Evolutionary conservation across 1,140 invertebrate genomes (phyloP).

Genomic region (Calephelis virginiensis): DNA sequence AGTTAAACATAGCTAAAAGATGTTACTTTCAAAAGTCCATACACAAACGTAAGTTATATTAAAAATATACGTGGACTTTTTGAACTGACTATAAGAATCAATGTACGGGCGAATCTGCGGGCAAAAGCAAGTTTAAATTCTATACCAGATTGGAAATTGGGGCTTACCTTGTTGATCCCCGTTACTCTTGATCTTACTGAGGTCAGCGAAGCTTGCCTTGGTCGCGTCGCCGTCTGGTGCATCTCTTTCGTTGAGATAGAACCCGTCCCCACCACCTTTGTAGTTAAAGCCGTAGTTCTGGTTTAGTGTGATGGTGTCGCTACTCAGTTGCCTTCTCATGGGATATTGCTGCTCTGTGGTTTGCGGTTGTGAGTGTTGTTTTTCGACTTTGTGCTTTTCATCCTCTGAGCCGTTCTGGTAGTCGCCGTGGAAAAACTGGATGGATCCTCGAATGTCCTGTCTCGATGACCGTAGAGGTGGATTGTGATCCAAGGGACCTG

Average conservation of each 20-base stretch:
- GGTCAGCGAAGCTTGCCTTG: slow-evolving; percentile 86
- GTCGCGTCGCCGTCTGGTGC: slow-evolving; percentile 74
- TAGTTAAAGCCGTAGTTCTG: slow-evolving; percentile 79
- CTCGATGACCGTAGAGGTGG: slow-evolving; percentile 84
- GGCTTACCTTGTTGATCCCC: slow-evolving; percentile 72
- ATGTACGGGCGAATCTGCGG: too few relatives aligned
- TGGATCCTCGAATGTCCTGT: slow-evolving; percentile 86
- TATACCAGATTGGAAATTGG: neutral
- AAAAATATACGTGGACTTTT: too few relatives aligned
- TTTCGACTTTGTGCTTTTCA: slow-evolving; percentile 42
- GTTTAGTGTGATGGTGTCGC: slow-evolving; percentile 77
- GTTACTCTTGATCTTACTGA: slow-evolving; percentile 80
- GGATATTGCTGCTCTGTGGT: slow-evolving; percentile 57
- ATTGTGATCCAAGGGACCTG: slow-evolving; percentile 73
- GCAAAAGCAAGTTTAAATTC: neutral
- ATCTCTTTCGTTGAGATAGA: slow-evolving; percentile 75
- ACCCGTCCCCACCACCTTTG: slow-evolving; percentile 61
- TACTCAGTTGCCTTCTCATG: slow-evolving; percentile 79
- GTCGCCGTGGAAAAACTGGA: slow-evolving; percentile 84
- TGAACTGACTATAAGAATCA: too few relatives aligned
- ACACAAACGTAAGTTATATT: too few relatives aligned
- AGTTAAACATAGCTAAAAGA: too few relatives aligned
- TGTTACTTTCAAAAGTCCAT: too few relatives aligned
- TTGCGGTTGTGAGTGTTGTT: slow-evolving; percentile 50
- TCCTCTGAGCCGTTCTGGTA: slow-evolving; percentile 54